Base-by-base conservation (phyloP, 2,888 invertebrate species). In the Tridacna gigas region DNA sequence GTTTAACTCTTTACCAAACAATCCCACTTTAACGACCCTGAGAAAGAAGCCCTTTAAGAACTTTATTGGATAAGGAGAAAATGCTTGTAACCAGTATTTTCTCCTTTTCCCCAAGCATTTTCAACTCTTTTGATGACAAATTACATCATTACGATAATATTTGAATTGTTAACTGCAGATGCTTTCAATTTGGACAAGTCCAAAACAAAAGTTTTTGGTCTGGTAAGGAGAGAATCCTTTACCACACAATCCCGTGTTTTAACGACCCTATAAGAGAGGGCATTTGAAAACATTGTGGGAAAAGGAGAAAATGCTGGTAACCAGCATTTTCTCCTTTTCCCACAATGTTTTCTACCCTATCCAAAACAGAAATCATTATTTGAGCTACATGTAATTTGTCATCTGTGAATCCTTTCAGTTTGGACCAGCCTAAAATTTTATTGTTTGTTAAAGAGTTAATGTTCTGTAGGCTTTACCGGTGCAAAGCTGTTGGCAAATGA, bases 261-360 rank as follows among this genome's bases (percentile, higher is more conserved):
- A 9, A 18, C n/a, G 3, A 1, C 56, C 56, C 56, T 20, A 3
- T 5, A 4, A 56, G 9, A n/a, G 18, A 20, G 9, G n/a, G 4
- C 20, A 5, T 56, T 56, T 5, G 20, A 56, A 56, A 56, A 18
- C 56, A 18, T 20, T 5, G 18, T 18, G 56, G 37, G 37, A 37
- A 37, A 37, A 37, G 37, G 37, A 37, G 37, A 37, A 37, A 37
- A 37, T 56, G 56, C 56, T 20, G 56, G n/a, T 56, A 56, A 56
- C n/a, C 56, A 56, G 56, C 56, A 56, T 56, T 56, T 18, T 56
- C 56, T 56, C n/a, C 56, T 56, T 56, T 56, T 56, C 20, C 56
- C n/a, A 20, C 56, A 56, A 56, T n/a, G 56, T 56, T 56, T 56
- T 56, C 56, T 56, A 20, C 37, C 37, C 37, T 37, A 4, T 7